Evolutionary conservation across 2,113 vertebrate genomes (phyloP).

Genomic region (Azemiops feae): DNA sequence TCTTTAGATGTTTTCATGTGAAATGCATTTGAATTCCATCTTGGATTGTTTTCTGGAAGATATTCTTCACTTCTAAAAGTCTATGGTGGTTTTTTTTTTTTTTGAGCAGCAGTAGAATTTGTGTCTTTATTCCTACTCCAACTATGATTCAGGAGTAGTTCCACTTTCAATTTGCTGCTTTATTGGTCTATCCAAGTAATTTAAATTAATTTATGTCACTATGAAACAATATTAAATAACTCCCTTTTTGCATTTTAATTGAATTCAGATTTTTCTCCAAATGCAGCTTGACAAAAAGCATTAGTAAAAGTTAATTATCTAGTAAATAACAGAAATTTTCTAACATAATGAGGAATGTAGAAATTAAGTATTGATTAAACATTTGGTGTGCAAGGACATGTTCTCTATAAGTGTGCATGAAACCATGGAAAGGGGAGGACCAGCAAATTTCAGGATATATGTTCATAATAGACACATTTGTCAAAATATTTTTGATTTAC

Average conservation of each 20-base stretch:
- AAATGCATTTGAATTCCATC: neutral
- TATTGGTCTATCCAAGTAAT: constrained; percentile 24
- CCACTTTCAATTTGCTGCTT: constrained; percentile 23
- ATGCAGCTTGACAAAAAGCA: constrained; percentile 29
- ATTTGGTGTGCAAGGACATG: neutral
- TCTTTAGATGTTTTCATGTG: neutral
- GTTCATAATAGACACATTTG: neutral
- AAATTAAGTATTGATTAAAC: constrained; percentile 33
- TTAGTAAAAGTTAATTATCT: constrained; percentile 37
- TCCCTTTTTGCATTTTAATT: constrained; percentile 27
- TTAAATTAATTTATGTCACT: constrained; percentile 25
- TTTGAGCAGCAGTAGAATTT: neutral
- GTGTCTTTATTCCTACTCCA: constrained; percentile 3
- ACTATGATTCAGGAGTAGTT: constrained; percentile 1
- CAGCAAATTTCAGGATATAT: neutral
- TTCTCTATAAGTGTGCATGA: neutral
- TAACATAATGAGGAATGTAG: constrained; percentile 22
- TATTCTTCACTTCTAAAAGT: too few relatives aligned
- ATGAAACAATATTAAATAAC: constrained; percentile 23
- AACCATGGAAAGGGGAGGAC: neutral
- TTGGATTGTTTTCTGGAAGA: neutral
- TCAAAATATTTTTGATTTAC: constrained; percentile 20
- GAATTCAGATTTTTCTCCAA: constrained; percentile 24
- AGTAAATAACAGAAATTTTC: constrained; percentile 30
- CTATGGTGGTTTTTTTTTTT: neutral